Percentiles rank a stretch among this genome's conserved stretches.
phyloP scores from a whole-genome alignment of 30 jellyfish, hydroid and myxozoan species.

The Cassiopea andromeda region DNA sequence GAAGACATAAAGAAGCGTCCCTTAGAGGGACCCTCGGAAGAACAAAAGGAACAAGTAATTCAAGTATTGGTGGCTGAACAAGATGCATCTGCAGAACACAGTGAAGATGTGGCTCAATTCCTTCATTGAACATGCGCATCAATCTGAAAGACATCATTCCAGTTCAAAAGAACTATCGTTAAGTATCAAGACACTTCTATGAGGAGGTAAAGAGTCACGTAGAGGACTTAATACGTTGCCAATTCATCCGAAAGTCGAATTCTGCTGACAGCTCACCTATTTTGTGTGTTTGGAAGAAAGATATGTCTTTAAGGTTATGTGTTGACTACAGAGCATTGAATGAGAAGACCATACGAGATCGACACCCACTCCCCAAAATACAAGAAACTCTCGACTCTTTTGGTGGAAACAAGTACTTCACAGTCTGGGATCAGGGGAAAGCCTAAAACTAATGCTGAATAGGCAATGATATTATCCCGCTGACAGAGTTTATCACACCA shows the following conservation, averaged over 20 bases:
- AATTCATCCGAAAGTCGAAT: slow-evolving; percentile 11
- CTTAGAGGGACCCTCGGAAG: slow-evolving; percentile 3
- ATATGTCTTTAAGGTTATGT: slow-evolving; percentile 44
- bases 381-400: slow-evolving; percentile 26
- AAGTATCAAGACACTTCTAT: slow-evolving; percentile 21
- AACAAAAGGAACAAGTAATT: slow-evolving; percentile 7
- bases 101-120: slow-evolving; percentile 27
- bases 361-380: slow-evolving; percentile 59
- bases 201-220: slow-evolving; percentile 37
- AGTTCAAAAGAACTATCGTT: slow-evolving; percentile 21
- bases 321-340: slow-evolving; percentile 49
- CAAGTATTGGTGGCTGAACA: background rate
- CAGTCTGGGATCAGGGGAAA: slow-evolving; percentile 39
- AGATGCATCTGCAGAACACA: slow-evolving; percentile 1
- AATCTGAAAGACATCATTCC: slow-evolving; percentile 33
- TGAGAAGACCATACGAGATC: slow-evolving; percentile 50
- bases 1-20: background rate
- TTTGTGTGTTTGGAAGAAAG: slow-evolving; percentile 54
- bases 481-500: slow-evolving; percentile 69
- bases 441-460: slow-evolving; percentile 5
- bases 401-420: slow-evolving; percentile 31
- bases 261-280: slow-evolving; percentile 17
- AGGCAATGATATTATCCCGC: slow-evolving; percentile 25
- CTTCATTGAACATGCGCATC: slow-evolving; percentile 20
- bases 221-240: slow-evolving; percentile 14